These are phyloP conservation scores for Pangasius macronema DNA, from an alignment of 2,797 vertebrate species.

Conservation along the genomic window DNA sequence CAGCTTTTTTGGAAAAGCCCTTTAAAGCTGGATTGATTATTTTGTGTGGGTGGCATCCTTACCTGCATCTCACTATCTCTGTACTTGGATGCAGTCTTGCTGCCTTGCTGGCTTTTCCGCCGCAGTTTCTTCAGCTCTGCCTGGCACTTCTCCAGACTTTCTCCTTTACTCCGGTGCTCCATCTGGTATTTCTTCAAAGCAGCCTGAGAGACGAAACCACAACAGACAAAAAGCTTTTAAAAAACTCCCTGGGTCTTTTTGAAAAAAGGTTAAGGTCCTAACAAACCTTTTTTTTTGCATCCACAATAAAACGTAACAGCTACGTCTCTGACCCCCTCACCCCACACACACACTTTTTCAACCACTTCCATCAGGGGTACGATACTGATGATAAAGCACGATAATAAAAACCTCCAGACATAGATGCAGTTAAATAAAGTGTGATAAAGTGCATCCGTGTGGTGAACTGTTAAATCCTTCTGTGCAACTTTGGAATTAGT, in stretches of 20 bases:
- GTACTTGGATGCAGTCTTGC: conserved; percentile 86
- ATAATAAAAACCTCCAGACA: not conserved
- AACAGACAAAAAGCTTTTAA: not conserved
- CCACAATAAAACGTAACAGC: not conserved
- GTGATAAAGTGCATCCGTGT: not conserved
- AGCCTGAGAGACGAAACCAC: conserved; percentile 76
- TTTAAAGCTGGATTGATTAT: conserved; percentile 16
- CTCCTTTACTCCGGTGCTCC: conserved; percentile 81
- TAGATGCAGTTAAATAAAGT: not conserved
- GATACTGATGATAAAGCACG: not conserved
- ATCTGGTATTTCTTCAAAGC: conserved; percentile 87
- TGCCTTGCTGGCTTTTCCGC: conserved; percentile 85
- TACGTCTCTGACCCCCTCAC: not conserved
- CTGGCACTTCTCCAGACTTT: conserved; percentile 84
- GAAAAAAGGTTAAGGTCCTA: not conserved
- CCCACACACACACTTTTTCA: not conserved
- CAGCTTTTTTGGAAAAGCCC: not conserved
- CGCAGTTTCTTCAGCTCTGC: conserved; percentile 84
- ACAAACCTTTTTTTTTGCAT: not conserved
- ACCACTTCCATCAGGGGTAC: not conserved
- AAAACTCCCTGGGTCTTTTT: not conserved
- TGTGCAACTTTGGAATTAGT: not conserved
- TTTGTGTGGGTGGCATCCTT: conserved; percentile 42
- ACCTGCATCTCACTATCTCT: conserved; percentile 93
- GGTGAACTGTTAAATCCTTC: not conserved